Evolutionary conservation across 1,140 invertebrate genomes (phyloP).

Genomic region (Callitettix versicolor): DNA sequence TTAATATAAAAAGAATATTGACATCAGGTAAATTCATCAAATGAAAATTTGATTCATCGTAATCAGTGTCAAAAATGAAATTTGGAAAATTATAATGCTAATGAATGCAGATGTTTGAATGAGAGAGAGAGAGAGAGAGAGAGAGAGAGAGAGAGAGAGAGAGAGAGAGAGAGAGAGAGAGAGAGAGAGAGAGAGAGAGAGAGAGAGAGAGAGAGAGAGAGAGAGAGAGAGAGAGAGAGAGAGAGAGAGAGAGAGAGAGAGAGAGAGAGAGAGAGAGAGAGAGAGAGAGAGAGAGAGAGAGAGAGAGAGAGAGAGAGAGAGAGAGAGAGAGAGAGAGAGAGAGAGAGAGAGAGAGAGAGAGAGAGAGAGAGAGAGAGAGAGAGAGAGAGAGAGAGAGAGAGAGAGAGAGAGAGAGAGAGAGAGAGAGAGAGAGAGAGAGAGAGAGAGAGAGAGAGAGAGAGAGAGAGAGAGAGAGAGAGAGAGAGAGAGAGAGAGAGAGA

Average conservation of each 20-base stretch:
- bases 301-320: slow-evolving; percentile 1
- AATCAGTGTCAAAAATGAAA: no score
- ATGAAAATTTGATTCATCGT: no score
- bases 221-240: slow-evolving; percentile 8
- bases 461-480: slow-evolving; percentile 5
- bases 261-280: background rate
- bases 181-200: background rate
- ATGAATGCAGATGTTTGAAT: background rate
- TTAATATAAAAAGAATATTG: no score
- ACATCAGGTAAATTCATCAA: no score
- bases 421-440: background rate
- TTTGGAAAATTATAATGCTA: background rate
- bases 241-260: slow-evolving; percentile 6
- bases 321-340: slow-evolving; percentile 4
- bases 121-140: slow-evolving; percentile 7
- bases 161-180: slow-evolving; percentile 4
- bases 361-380: background rate
- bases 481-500: background rate
- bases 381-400: background rate
- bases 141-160: background rate
- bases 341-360: background rate
- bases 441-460: background rate
- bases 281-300: background rate
- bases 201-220: slow-evolving; percentile 7
- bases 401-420: slow-evolving; percentile 8